Percentiles rank a stretch among this genome's conserved stretches.
phyloP scores from a whole-genome alignment of 2,888 invertebrate species.

The Tachina lurida region DNA sequence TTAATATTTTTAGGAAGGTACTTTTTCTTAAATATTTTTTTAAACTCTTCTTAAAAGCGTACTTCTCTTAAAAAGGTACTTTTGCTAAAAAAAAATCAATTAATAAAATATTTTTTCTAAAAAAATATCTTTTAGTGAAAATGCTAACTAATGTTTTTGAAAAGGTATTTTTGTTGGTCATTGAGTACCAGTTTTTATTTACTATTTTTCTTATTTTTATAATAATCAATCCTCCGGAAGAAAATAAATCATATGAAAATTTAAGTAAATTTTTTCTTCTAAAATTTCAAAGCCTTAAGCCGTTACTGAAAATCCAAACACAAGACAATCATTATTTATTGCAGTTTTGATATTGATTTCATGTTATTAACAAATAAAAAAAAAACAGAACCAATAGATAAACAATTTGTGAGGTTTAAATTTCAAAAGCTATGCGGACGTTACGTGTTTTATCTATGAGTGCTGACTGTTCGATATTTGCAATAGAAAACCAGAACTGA shows the following conservation, averaged over 20 bases:
- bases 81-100: too few species aligned
- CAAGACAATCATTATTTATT: slow-evolving; percentile 26
- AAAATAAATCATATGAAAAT: neutral
- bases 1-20: too few species aligned
- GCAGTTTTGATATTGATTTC: slow-evolving; percentile 29
- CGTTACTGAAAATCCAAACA: slow-evolving; percentile 23
- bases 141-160: too few species aligned
- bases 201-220: neutral
- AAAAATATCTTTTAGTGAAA: too few species aligned
- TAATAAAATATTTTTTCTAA: too few species aligned
- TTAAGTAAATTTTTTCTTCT: neutral
- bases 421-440: slow-evolving; percentile 69
- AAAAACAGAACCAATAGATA: neutral
- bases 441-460: slow-evolving; percentile 54
- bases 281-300: slow-evolving; percentile 24
- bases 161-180: too few species aligned
- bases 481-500: neutral
- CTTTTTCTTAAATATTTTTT: too few species aligned
- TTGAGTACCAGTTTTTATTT: too few species aligned
- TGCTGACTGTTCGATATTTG: slow-evolving; percentile 7
- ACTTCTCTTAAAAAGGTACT: too few species aligned
- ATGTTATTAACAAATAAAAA: slow-evolving; percentile 19
- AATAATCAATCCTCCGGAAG: neutral
- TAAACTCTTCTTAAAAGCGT: too few species aligned
- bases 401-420: slow-evolving; percentile 48